Base-by-base conservation (phyloP, 2,888 invertebrate genomes). In the Endotricha flammealis region DNA sequence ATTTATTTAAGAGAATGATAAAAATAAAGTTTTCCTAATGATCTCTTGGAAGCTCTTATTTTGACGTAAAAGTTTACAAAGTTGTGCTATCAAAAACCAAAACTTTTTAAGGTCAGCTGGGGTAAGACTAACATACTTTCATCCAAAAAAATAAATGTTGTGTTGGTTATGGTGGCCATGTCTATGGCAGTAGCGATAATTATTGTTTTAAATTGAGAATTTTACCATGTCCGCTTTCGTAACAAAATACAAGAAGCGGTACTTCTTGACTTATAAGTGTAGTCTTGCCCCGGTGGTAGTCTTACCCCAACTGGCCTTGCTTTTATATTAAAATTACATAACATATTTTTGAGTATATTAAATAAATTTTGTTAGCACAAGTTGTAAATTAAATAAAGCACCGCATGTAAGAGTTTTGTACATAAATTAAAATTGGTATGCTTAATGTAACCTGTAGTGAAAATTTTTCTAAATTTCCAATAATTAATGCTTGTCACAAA, bases 31-130 rank as follows among this genome's bases (percentile, higher is more conserved):
- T 86, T 86, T 86, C 83, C 78, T 64, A 81, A 83, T 86, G 86
- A 86, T 86, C 86, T 86, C 86, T 80, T 57, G 78, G 67, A 79
- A 80, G 77, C 83, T 85, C 86, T 85, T 79, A 75, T 62, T n/a
- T 62, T 79, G 83, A 74, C 53, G 46, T 64, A 61, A 37, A 55
- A 60, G 12, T 48, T 57, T 60, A 54, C 57, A 52, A 41, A 39
- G 55, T 52, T 62, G 50, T 58, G 57, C 55, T 48, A 47, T 53
- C 55, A 44, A 61, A 50, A 53, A 43, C 41, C 20, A 8, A 2
- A 8, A 20, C n/a, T 20, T 20, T 20, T 3, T 20, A 47, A 37
- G 38, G 36, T 39, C 8, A 23, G n/a, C 5, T 17, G 20, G 20
- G n/a, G n/a, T n/a, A n/a, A n/a, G n/a, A n/a, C n/a, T n/a, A n/a